phyloP scores from a whole-genome alignment of 2,888 invertebrate species.

The Hemithea aestivaria region DNA sequence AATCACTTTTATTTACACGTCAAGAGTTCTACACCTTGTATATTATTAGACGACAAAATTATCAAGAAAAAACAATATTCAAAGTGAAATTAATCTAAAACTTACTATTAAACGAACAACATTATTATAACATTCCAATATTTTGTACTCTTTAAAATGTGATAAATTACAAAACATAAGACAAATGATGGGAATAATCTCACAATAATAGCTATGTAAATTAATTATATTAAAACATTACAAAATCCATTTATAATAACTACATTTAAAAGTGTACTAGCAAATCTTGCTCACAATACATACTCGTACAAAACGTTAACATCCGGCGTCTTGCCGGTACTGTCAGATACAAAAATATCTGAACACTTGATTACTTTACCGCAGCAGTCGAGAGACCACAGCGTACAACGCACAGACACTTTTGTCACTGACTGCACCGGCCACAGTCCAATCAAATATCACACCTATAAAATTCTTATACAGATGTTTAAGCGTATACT shows the following conservation, averaged over 20 bases:
- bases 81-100: slow-evolving; percentile 74
- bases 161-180: slow-evolving; percentile 76
- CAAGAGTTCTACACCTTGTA: slow-evolving; percentile 67
- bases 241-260: slow-evolving; percentile 71
- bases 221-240: slow-evolving; percentile 75
- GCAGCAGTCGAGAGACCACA: not conserved
- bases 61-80: slow-evolving; percentile 68
- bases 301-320: slow-evolving; percentile 53
- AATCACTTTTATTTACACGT: slow-evolving; percentile 77
- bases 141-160: slow-evolving; percentile 78
- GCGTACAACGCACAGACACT: slow-evolving; percentile 17
- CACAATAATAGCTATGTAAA: slow-evolving; percentile 74
- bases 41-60: slow-evolving; percentile 70
- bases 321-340: slow-evolving; percentile 35
- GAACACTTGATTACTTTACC: slow-evolving; percentile 16
- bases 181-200: slow-evolving; percentile 61
- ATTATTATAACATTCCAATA: slow-evolving; percentile 77
- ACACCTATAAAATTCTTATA: slow-evolving; percentile 14
- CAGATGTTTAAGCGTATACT: slow-evolving; percentile 21
- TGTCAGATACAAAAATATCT: slow-evolving; percentile 29
- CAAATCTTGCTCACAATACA: slow-evolving; percentile 64
- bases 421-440: slow-evolving; percentile 22
- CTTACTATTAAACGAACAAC: slow-evolving; percentile 73
- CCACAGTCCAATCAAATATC: slow-evolving; percentile 10
- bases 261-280: slow-evolving; percentile 68